Evolutionary conservation across 2,888 invertebrate species (phyloP).

Genomic region (Ligdia adustata): DNA sequence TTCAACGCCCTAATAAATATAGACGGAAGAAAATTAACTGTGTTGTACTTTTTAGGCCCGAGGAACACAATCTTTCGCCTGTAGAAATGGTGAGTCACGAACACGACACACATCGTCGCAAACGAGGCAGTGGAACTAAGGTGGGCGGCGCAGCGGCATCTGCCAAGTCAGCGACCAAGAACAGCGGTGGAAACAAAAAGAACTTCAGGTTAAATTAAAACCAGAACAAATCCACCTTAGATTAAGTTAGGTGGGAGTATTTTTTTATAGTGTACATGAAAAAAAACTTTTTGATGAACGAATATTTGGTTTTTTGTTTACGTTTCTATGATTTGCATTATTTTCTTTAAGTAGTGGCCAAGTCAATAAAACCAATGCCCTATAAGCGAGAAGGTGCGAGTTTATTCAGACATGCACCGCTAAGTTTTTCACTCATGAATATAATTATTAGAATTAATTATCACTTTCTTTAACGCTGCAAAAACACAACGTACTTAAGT

Average conservation of each 20-base stretch:
- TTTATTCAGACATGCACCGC: no score
- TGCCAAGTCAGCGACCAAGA: constrained; percentile 75
- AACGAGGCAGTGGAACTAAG: constrained; percentile 75
- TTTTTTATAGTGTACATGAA: no score
- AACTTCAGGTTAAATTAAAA: constrained; percentile 68
- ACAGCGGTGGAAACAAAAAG: constrained; percentile 75
- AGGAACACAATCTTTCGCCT: constrained; percentile 63
- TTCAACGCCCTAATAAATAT: not conserved
- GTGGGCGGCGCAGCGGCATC: constrained; percentile 76
- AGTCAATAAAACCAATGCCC: no score
- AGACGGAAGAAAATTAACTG: constrained; percentile 10
- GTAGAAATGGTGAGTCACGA: constrained; percentile 63
- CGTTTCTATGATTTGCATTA: no score
- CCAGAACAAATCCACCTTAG: not conserved
- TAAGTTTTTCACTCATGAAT: no score
- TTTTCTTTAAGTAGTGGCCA: no score
- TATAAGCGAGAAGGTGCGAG: no score
- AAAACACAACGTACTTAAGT: no score
- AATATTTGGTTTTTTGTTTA: no score
- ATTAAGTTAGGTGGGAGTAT: constrained; percentile 4
- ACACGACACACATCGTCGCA: constrained; percentile 64
- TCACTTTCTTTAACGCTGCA: no score
- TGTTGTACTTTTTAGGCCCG: constrained; percentile 52
- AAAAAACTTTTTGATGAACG: no score
- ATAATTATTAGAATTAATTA: no score